Evolutionary conservation across 1,140 invertebrate genomes (phyloP).

Genomic region (Drosophila rhopaloa): DNA sequence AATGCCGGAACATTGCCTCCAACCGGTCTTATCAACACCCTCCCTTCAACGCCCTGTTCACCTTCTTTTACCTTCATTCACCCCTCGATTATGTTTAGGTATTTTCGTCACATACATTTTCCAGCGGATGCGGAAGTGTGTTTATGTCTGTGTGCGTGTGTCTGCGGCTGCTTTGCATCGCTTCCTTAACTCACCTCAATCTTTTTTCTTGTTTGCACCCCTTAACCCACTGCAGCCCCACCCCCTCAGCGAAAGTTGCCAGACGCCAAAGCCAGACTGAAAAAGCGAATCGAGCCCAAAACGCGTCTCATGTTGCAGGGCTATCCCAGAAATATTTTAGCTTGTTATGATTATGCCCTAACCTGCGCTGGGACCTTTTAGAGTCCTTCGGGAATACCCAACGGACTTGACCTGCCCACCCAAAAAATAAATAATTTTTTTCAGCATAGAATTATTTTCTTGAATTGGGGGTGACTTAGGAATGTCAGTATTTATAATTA

Average conservation of each 20-base stretch:
- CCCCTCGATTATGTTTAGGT: constrained; percentile 55
- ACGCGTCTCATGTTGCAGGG: constrained; percentile 46
- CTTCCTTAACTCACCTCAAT: constrained; percentile 39
- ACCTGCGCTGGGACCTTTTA: constrained; percentile 3
- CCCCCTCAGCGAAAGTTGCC: constrained; percentile 34
- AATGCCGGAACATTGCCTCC: constrained; percentile 15
- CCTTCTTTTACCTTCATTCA: constrained; percentile 28
- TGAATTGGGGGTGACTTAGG: background rate
- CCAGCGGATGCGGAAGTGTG: constrained; percentile 51
- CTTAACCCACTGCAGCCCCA: constrained; percentile 1
- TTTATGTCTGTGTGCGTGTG: constrained; percentile 21
- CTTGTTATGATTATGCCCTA: constrained; percentile 61
- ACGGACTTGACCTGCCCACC: background rate
- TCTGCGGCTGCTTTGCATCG: constrained; percentile 51
- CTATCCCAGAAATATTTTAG: constrained; percentile 51
- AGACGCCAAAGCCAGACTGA: constrained; percentile 55
- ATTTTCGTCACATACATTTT: constrained; percentile 45
- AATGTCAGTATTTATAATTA: background rate
- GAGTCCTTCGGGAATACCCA: constrained; percentile 40
- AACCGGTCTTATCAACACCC: background rate
- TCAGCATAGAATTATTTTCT: background rate
- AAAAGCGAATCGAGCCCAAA: constrained; percentile 37
- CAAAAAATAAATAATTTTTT: background rate
- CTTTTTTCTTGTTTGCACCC: constrained; percentile 14
- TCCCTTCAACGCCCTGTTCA: background rate